Base-by-base conservation (phyloP, 2,888 invertebrate genomes). In the Drosophila eohydei region DNA sequence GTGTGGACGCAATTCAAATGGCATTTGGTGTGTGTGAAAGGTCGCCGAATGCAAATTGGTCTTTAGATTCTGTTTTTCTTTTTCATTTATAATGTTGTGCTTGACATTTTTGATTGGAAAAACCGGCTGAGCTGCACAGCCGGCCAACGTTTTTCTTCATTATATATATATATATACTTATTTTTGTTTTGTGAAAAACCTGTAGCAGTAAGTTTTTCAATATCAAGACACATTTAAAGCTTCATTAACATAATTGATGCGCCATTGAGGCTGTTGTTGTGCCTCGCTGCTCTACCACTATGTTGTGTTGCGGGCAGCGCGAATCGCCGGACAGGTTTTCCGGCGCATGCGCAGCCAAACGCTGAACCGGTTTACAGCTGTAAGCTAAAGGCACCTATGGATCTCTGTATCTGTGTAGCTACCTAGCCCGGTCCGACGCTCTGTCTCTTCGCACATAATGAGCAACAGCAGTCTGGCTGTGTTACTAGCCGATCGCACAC, bases 231-330 rank as follows among this genome's bases (percentile, higher is more conserved):
- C 84, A 83, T 78, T 85, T 69, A 74, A 76, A 81, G 81, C 84
- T 89, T 85, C 89, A 85, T 85, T 85, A 85, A 79, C 84, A 85
- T 85, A 89, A 85, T 85, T 85, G 84, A 85, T 85, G 84, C 87
- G 87, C 84, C 84, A 83, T 89, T 82, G 83, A 74, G 63, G 81
- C 78, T 72, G 80, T 63, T 60, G 62, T 48, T 44, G 57, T 36
- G 40, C 36, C 38, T 14, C 69, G 56, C 52, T 21, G 55, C 71
- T 83, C 69, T 71, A 9, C 80, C 80, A 87, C 72, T 71, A 75
- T 75, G 78, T 83, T 83, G 83, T 85, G 71, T 82, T 51, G 60
- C 71, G 81, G 66, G 72, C 80, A 72, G 80, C 83, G 80, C 83
- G 71, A 82, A 82, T 80, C 74, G 69, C 11, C 68, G 84, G 84